Base-by-base conservation (phyloP, 1,140 invertebrate species). In the Drosophila cardini region DNA sequence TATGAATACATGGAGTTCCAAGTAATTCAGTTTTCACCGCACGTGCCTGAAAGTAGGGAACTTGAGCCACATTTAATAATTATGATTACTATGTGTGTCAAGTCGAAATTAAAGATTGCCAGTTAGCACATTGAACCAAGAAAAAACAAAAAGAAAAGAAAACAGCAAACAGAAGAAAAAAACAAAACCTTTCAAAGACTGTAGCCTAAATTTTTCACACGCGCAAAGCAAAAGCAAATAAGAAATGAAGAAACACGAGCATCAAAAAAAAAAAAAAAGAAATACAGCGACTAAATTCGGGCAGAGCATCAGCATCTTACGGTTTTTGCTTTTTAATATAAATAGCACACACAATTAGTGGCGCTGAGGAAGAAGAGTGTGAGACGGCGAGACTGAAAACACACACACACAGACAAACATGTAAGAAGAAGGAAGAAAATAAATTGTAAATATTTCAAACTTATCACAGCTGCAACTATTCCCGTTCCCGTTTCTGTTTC, bases 181-280 rank as follows among this genome's bases (percentile, higher is more conserved):
- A 55, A 60, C 32, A 80, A 82, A 75, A 83, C 61, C 72, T 80
- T 67, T 67, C 48, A 38, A 30, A 67, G 70, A 67, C 67, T 65
- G 43, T 84, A 79, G 80, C 78, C 82, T 72, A 78, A 85, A 85
- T 81, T 81, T 86, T 86, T 82, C 82, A 86, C 82, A 86, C 82
- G 83, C 82, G 80, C 80, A 65, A 57, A 52, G 72, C 61, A 57
- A 70, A 62, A 9, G 52, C 55, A 68, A 73, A 63, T 42, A 56
- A n/a, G 46, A 40, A 57, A n/a, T 26, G 46, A 38, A 60, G 46
- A 42, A 50, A 62, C 43, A 48, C 48, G 48, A 53, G 45, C 45
- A 38, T 13, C 21, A 34, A 26, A 26, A 5, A 26, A 5, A 26
- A 26, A 26, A 26, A 26, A 26, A 26, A 26, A 57, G 26, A 52